Conservation (phyloP, 2,113 vertebrate species). For the Urocitellus parryii region DNA sequence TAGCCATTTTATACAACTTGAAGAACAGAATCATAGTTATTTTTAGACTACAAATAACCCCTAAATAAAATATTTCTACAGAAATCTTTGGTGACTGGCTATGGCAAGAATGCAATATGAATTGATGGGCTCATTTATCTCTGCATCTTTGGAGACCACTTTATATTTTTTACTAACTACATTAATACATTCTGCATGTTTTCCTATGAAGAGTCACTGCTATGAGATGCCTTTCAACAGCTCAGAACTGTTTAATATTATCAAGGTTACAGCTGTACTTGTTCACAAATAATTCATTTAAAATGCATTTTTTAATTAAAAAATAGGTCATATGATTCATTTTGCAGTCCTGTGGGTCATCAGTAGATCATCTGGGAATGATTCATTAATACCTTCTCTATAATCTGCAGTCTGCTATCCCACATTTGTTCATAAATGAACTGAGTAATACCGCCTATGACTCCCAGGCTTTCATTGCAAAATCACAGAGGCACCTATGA, state of each 20-base stretch:
- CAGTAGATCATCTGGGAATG: conserved; percentile 73
- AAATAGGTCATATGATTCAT: conserved; percentile 81
- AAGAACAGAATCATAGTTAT: conserved; percentile 68
- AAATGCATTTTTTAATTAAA: conserved; percentile 83
- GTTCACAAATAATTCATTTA: conserved; percentile 84
- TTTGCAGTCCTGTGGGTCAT: conserved; percentile 64
- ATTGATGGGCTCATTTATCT: conserved; percentile 74
- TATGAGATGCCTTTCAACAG: conserved; percentile 71
- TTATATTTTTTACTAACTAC: conserved; percentile 76
- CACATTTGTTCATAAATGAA: conserved; percentile 76
- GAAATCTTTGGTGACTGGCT: conserved; percentile 64
- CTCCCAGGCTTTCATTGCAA: conserved; percentile 64
- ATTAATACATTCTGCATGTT: conserved; percentile 75
- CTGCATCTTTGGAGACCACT: conserved; percentile 70
- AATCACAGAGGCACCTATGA: conserved; percentile 64
- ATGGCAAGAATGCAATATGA: conserved; percentile 66
- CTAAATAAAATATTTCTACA: conserved; percentile 69
- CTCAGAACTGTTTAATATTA: conserved; percentile 78
- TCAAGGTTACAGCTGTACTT: conserved; percentile 79
- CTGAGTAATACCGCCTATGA: conserved; percentile 5
- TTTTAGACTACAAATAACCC: conserved; percentile 58
- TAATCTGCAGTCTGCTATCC: conserved; percentile 69
- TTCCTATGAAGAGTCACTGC: conserved; percentile 71
- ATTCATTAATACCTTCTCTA: conserved; percentile 70
- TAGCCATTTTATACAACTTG: conserved; percentile 48